Conservation (phyloP, 1,140 invertebrate species). For the Pomacea maculata region DNA sequence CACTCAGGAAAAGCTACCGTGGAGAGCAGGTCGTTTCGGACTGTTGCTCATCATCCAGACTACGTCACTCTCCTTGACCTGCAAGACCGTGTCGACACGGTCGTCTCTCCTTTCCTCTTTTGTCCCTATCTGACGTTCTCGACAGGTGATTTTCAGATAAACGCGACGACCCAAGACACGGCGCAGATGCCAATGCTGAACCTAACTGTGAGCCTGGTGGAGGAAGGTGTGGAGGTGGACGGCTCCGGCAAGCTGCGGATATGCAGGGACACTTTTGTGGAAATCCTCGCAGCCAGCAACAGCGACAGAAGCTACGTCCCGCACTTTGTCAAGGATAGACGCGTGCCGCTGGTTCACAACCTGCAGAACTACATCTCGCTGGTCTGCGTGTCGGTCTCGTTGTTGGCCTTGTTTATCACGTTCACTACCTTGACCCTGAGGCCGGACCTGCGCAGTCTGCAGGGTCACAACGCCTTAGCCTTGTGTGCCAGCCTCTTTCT, state of each 20-base stretch:
- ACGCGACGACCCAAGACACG: background rate
- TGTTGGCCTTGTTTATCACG: too few relatives aligned
- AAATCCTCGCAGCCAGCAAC: background rate
- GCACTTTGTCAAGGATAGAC: too few relatives aligned
- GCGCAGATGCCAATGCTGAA: background rate
- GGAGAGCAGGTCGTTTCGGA: background rate
- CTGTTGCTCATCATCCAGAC: background rate
- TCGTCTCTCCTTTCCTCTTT: slow-evolving; percentile 5
- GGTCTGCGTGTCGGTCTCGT: too few relatives aligned
- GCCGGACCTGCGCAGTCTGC: too few relatives aligned
- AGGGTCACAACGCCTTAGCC: too few relatives aligned
- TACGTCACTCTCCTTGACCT: background rate
- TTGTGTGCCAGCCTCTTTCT: too few relatives aligned
- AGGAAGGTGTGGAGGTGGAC: background rate
- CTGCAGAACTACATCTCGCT: too few relatives aligned
- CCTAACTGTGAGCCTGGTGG: background rate
- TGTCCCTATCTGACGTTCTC: slow-evolving; percentile 3
- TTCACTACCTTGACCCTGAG: too few relatives aligned
- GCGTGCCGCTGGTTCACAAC: too few relatives aligned
- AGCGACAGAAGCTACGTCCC: too few relatives aligned
- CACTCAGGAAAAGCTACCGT: background rate
- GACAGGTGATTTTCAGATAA: background rate
- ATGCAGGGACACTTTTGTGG: background rate
- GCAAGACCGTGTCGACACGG: background rate
- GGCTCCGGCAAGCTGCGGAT: background rate